Evolutionary conservation across 2,113 vertebrate species (phyloP).

Genomic region (Hypanus sabinus): DNA sequence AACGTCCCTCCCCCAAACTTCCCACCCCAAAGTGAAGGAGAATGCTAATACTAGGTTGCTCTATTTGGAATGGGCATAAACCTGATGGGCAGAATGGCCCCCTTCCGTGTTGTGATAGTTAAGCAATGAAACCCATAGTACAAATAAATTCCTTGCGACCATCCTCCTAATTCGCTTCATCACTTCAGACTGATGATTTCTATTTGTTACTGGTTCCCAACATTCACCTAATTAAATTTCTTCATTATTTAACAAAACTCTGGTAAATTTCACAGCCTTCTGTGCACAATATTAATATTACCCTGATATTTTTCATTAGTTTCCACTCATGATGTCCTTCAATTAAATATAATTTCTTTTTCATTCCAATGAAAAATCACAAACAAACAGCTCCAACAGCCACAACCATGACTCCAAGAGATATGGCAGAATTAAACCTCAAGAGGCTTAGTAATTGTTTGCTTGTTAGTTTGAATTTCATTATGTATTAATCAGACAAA

Average conservation of each 20-base stretch:
- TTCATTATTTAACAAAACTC: not conserved
- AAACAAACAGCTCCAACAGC: not conserved
- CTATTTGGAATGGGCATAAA: too few species aligned
- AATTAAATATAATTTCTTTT: not conserved
- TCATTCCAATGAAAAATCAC: not conserved
- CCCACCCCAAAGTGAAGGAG: too few species aligned
- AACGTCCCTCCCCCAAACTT: too few species aligned
- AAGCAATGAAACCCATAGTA: too few species aligned
- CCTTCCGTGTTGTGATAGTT: too few species aligned
- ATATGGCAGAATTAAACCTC: not conserved
- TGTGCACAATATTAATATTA: not conserved
- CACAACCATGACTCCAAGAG: not conserved
- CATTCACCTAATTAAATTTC: not conserved
- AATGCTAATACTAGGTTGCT: too few species aligned
- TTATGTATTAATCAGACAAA: not conserved
- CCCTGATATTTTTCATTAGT: not conserved
- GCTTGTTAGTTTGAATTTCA: not conserved
- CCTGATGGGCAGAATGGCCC: too few species aligned
- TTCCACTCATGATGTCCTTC: not conserved
- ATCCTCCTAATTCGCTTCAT: not conserved
- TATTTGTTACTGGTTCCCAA: not conserved
- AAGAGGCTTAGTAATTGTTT: not conserved
- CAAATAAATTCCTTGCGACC: too few species aligned
- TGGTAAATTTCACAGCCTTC: not conserved
- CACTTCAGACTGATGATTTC: not conserved